A percentile compares a stretch with the other conserved stretches of the same genome.
phyloP scores from a whole-genome alignment of 2,113 vertebrate species.

The Scalopus aquaticus region DNA sequence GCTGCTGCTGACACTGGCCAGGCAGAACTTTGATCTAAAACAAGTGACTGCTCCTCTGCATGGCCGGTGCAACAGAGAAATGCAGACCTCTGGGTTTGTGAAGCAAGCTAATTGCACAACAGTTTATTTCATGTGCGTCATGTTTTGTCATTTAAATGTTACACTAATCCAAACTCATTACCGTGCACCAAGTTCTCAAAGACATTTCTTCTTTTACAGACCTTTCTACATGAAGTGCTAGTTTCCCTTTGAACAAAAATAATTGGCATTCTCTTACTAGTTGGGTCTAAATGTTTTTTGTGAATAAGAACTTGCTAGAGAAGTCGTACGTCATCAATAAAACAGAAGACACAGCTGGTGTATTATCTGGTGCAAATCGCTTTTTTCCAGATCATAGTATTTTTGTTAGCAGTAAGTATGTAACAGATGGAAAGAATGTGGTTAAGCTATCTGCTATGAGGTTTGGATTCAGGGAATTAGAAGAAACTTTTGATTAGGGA shows the following conservation, averaged over 20 bases:
- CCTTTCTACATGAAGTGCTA: not conserved
- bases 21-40: not conserved
- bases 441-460: slow-evolving; percentile 16
- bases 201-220: not conserved
- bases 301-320: not conserved
- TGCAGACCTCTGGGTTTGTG: not conserved
- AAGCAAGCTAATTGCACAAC: not conserved
- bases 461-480: slow-evolving; percentile 13
- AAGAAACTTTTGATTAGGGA: slow-evolving; percentile 39
- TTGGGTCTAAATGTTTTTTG: not conserved
- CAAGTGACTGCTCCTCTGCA: not conserved
- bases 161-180: not conserved
- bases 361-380: slow-evolving; percentile 54
- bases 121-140: not conserved
- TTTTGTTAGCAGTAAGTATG: slow-evolving; percentile 39
- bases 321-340: not conserved
- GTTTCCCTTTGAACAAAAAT: slow-evolving; percentile 1
- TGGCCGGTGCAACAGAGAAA: not conserved
- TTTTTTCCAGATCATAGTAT: slow-evolving; percentile 58
- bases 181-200: not conserved
- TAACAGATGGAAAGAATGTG: slow-evolving; percentile 49
- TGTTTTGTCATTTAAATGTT: slow-evolving; percentile 24
- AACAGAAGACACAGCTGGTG: slow-evolving; percentile 49
- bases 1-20: not conserved
- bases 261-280: not conserved